Conservation (phyloP, 2,797 vertebrate species). For the Cossypha polioptera region DNA sequence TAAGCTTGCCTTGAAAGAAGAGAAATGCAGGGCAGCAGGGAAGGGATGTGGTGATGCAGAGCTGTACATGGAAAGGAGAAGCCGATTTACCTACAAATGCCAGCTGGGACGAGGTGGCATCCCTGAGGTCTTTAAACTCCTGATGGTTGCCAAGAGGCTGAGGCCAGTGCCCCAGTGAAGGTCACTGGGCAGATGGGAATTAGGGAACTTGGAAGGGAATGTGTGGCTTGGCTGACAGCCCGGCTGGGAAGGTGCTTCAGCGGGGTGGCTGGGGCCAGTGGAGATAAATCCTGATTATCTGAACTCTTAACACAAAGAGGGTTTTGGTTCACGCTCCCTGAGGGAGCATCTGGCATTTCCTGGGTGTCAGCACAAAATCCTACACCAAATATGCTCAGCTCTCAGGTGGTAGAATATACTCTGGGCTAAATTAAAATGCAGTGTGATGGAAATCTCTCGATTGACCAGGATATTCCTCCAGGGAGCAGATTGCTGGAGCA, state of each 20-base stretch:
- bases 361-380: background rate
- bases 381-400: background rate
- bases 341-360: background rate
- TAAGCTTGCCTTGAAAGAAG: background rate
- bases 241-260: background rate
- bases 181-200: background rate
- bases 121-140: background rate
- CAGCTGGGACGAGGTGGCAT: background rate
- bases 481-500: background rate
- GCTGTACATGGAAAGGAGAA: background rate
- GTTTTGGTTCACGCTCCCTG: accelerated
- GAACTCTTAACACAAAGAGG: background rate
- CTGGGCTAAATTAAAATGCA: background rate
- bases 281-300: background rate
- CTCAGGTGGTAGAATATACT: background rate
- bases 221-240: background rate
- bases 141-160: background rate
- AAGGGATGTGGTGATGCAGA: background rate
- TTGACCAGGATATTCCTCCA: background rate
- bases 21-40: background rate
- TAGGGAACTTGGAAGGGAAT: background rate
- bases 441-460: background rate
- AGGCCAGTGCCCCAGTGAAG: background rate
- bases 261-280: accelerated
- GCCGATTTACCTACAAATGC: background rate